Percentiles rank a stretch among this genome's conserved stretches.
phyloP scores from a whole-genome alignment of 2,797 vertebrate species.

The Monodelphis domestica region DNA sequence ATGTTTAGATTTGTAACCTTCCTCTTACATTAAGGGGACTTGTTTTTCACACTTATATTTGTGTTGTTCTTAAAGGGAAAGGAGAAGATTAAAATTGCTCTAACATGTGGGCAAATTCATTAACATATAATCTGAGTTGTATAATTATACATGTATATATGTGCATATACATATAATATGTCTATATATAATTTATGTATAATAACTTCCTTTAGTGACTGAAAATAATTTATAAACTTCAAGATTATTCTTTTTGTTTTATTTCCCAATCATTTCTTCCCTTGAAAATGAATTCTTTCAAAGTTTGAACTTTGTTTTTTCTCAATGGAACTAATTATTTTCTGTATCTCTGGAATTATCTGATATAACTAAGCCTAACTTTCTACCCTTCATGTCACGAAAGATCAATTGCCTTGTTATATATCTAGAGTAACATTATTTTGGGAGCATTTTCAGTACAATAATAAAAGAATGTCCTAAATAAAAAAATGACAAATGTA shows the following conservation, averaged over 20 bases:
- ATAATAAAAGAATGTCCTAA: background rate
- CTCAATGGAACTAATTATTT: background rate
- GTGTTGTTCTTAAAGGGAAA: slow-evolving; percentile 42
- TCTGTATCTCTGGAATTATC: background rate
- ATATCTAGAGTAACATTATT: background rate
- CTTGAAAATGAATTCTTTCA: background rate
- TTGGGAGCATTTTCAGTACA: background rate
- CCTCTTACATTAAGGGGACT: slow-evolving; percentile 57
- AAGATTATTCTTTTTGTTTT: background rate
- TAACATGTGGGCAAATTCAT: slow-evolving; percentile 1
- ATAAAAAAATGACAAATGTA: no score
- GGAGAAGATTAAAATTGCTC: background rate
- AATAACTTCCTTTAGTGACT: background rate
- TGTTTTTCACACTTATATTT: slow-evolving; percentile 48
- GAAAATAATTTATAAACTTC: background rate
- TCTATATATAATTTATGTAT: slow-evolving; percentile 32
- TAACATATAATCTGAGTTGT: background rate
- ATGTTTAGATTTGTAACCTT: slow-evolving; percentile 71
- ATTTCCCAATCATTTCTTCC: background rate
- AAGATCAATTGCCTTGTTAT: background rate
- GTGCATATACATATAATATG: no score
- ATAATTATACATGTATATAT: no score
- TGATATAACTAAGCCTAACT: background rate
- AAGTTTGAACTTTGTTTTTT: background rate
- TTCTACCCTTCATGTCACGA: background rate